phyloP scores from a whole-genome alignment of 2,888 invertebrate species.

The Metellina segmentata region DNA sequence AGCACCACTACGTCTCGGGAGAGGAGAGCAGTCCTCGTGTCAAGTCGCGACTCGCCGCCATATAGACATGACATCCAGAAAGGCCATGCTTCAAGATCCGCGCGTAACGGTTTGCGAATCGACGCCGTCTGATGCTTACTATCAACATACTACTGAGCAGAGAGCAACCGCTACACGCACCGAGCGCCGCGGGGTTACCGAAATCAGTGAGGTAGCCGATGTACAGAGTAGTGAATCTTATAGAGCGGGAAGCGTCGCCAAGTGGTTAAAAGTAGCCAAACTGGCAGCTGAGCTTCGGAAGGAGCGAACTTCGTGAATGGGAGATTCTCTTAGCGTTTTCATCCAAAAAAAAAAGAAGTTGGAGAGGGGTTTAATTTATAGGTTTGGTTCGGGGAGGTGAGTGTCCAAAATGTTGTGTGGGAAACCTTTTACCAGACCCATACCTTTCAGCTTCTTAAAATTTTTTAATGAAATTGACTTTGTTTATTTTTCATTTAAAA shows the following conservation, averaged over 20 bases:
- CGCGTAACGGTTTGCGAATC: neutral
- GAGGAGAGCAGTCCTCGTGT: neutral
- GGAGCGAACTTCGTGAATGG: neutral
- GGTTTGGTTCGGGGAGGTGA: too few relatives aligned
- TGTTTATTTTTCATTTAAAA: too few relatives aligned
- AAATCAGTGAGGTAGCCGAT: slow-evolving; percentile 16
- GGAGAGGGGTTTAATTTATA: too few relatives aligned
- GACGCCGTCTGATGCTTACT: slow-evolving; percentile 6
- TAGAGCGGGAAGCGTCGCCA: slow-evolving; percentile 8
- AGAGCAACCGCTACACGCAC: slow-evolving; percentile 48
- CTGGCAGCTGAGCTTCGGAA: neutral
- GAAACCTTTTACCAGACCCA: too few relatives aligned
- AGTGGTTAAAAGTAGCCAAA: neutral
- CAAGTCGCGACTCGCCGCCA: neutral
- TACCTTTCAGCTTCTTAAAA: too few relatives aligned
- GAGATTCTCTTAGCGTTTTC: neutral
- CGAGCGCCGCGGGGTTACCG: slow-evolving; percentile 27
- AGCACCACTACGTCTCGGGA: slow-evolving; percentile 11
- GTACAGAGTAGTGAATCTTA: neutral
- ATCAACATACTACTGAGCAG: slow-evolving; percentile 31
- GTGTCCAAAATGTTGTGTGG: too few relatives aligned
- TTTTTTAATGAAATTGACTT: too few relatives aligned
- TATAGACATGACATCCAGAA: neutral
- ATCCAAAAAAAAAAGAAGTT: too few relatives aligned
- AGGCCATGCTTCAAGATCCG: neutral